Evolutionary conservation across 23 tunicate species (phyloP).

Genomic region (Botrylloides violaceus): DNA sequence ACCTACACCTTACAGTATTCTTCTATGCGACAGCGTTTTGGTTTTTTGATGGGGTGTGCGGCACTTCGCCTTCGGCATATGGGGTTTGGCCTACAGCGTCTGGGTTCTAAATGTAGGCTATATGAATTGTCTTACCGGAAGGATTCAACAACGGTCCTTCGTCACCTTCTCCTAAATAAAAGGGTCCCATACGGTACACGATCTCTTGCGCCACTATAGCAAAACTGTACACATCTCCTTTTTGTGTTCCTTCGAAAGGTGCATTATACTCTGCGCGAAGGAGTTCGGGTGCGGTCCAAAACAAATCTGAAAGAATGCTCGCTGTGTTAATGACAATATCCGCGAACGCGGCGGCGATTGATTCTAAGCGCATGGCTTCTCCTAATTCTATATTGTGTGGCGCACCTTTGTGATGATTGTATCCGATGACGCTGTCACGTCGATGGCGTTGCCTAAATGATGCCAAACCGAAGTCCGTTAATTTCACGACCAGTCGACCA

Average conservation of each 20-base stretch:
- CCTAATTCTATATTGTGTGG: no score
- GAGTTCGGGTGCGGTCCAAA: constrained; percentile 90
- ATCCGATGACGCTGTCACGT: not conserved
- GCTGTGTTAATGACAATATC: no score
- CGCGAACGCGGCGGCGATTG: no score
- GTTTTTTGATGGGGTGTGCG: no score
- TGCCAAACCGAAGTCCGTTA: constrained; percentile 56
- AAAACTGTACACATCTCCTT: constrained; percentile 83
- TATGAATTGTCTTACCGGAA: no score
- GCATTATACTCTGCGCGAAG: constrained; percentile 29
- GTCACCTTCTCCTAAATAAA: constrained; percentile 32
- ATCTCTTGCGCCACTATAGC: constrained; percentile 90
- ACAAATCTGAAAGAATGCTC: constrained; percentile 11
- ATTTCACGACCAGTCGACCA: constrained; percentile 66
- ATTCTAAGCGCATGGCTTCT: no score
- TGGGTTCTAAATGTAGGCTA: no score
- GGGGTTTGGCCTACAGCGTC: no score
- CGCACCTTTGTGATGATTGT: not conserved
- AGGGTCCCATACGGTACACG: constrained; percentile 64
- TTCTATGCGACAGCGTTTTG: no score
- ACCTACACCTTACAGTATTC: no score
- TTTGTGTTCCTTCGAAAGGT: constrained; percentile 48
- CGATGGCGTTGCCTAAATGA: not conserved
- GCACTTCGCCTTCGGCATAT: no score
- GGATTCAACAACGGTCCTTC: no score